Evolutionary conservation across 2,113 vertebrate species (phyloP).

Genomic region (Arvicanthis niloticus): DNA sequence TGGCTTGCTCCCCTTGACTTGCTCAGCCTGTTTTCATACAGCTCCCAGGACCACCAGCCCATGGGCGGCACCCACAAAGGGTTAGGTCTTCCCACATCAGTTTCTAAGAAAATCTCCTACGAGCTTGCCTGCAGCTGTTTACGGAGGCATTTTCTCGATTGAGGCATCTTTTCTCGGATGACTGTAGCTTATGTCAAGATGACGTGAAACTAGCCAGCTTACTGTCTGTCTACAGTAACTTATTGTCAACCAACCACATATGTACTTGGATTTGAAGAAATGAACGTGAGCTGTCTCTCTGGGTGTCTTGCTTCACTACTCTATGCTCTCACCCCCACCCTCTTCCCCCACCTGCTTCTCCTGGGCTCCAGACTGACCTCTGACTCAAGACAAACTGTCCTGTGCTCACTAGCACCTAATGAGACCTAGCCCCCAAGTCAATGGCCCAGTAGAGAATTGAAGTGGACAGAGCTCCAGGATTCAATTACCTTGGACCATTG

Average conservation of each 20-base stretch:
- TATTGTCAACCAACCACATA: neutral
- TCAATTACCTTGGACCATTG: constrained; percentile 65
- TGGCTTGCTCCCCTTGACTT: neutral
- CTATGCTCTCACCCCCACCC: rapidly evolving
- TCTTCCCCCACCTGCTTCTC: rapidly evolving
- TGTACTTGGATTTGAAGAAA: constrained; percentile 22
- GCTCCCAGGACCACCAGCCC: neutral
- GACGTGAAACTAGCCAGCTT: neutral
- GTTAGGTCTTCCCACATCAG: neutral
- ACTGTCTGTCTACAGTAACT: neutral
- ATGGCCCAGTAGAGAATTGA: constrained; percentile 17
- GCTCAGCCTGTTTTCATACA: neutral
- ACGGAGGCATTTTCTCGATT: neutral
- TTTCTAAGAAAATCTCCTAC: neutral
- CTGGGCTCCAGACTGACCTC: neutral
- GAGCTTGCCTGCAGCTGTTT: neutral
- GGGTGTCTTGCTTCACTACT: neutral
- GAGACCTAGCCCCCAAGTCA: constrained; percentile 33
- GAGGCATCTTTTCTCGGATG: neutral
- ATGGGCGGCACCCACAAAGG: too few species aligned
- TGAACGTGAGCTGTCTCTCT: neutral
- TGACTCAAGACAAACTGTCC: neutral
- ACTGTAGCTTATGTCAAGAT: neutral
- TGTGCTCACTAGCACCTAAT: neutral
- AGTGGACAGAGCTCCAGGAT: constrained; percentile 32